Evolutionary conservation across 2,888 invertebrate genomes (phyloP), one percentile per base, ranked within the genome.

Genomic region (Agriotes lineatus): DNA sequence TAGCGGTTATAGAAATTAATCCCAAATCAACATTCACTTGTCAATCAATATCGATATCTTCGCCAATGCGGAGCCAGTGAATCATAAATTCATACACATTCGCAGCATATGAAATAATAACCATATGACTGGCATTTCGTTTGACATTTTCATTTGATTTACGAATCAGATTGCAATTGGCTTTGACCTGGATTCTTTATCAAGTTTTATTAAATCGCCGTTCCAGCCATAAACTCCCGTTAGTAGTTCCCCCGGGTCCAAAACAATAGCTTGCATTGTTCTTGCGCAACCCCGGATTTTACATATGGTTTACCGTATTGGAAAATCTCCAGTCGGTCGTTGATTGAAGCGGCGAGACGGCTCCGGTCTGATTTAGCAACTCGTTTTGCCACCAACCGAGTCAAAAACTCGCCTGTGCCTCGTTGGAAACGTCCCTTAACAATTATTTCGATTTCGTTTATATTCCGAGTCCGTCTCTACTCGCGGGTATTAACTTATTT

Each of bases 301-400:
- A 33, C 30, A n/a, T 33, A 19, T 16, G 10, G 57, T 25, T 37
- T 57, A 39, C 39, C 57, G 20, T 37, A 56, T 20, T 42, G 57
- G 42, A 42, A 71, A 71, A 71, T 66, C 71, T 69, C 67, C 68
- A 61, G 71, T 64, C 65, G 71, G 68, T 69, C 39, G 60, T 68
- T 71, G 68, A 71, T 69, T 71, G 68, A 71, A 59, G 65, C 66
- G 57, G 65, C 68, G 65, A 71, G 71, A 71, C 68, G 54, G 58
- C 60, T 52, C 58, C 65, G 22, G 61, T 59, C 71, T 69, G 69
- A 69, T 69, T 72, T 67, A 67, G 68, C 71, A 67, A 65, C 61
- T 58, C 65, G 68, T 71, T 71, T 65, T 68, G 59, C 68, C 71
- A 68, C 68, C 71, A 71, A 66, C 68, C 58, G 68, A 62, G 68